phyloP scores from a whole-genome alignment of 2,797 vertebrate species.

The Parotocinclus haroldoi region DNA sequence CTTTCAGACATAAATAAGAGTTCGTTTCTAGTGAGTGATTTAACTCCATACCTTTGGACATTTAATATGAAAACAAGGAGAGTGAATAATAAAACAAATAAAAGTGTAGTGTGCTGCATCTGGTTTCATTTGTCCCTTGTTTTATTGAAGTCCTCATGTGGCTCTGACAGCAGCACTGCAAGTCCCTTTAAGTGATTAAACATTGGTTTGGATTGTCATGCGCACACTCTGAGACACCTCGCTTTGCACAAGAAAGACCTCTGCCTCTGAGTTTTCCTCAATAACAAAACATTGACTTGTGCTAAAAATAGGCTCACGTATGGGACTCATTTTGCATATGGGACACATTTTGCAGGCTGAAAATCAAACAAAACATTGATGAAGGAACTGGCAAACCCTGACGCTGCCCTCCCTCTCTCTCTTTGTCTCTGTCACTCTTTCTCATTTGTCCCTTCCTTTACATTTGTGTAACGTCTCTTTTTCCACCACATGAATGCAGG shows the following conservation, averaged over 20 bases:
- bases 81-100: slow-evolving; percentile 22
- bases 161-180: slow-evolving; percentile 49
- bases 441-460: slow-evolving; percentile 16
- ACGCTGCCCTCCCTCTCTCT: slow-evolving; percentile 4
- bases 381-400: slow-evolving; percentile 39
- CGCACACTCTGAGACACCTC: slow-evolving; percentile 24
- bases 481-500: slow-evolving; percentile 65
- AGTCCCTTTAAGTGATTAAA: slow-evolving; percentile 43
- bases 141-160: slow-evolving; percentile 50
- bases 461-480: slow-evolving; percentile 47
- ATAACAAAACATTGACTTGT: slow-evolving; percentile 40
- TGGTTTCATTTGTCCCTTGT: slow-evolving; percentile 62
- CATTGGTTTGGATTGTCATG: slow-evolving; percentile 36
- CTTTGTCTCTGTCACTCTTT: slow-evolving; percentile 5
- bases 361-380: slow-evolving; percentile 54
- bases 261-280: slow-evolving; percentile 37
- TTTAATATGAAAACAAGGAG: slow-evolving; percentile 19
- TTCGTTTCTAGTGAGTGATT: background rate
- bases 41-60: background rate
- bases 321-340: slow-evolving; percentile 59
- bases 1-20: no score
- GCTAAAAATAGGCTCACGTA: slow-evolving; percentile 62
- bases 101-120: slow-evolving; percentile 34
- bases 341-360: slow-evolving; percentile 49
- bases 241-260: slow-evolving; percentile 15